A percentile compares a stretch with the other conserved stretches of the same genome.
phyloP scores from a whole-genome alignment of 2,888 invertebrate species.

The Eutolmus rufibarbis region DNA sequence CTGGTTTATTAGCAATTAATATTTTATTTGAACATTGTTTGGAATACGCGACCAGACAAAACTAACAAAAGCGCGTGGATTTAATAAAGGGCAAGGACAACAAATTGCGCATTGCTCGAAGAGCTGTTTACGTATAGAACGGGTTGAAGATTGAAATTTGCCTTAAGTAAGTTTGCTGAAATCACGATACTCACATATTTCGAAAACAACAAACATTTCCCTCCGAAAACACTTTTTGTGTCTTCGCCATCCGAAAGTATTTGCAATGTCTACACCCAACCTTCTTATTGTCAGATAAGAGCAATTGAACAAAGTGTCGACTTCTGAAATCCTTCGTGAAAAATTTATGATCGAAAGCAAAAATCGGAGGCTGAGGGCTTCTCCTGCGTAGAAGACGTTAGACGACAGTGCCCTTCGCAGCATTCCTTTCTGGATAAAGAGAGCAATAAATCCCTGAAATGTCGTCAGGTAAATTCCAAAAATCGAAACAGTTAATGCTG shows the following conservation, averaged over 20 bases:
- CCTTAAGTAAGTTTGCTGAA: background rate
- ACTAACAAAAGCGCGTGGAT: background rate
- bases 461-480: constrained; percentile 6
- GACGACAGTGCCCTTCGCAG: background rate
- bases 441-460: background rate
- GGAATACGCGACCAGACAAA: background rate
- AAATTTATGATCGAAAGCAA: background rate
- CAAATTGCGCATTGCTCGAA: background rate
- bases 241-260: background rate
- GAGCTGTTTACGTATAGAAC: background rate
- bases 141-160: background rate
- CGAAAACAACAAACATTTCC: background rate
- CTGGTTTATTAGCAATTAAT: background rate
- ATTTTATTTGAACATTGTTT: background rate
- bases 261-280: background rate
- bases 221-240: background rate
- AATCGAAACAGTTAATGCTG: constrained; percentile 1
- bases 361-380: background rate
- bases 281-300: background rate
- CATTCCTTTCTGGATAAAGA: background rate
- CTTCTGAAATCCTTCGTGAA: background rate
- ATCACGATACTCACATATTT: background rate
- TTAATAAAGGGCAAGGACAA: background rate
- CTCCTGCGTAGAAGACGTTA: background rate
- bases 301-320: background rate